These are phyloP conservation scores for Cnemophilus loriae DNA, from an alignment of 2,113 vertebrate species.

Conservation along the genomic window DNA sequence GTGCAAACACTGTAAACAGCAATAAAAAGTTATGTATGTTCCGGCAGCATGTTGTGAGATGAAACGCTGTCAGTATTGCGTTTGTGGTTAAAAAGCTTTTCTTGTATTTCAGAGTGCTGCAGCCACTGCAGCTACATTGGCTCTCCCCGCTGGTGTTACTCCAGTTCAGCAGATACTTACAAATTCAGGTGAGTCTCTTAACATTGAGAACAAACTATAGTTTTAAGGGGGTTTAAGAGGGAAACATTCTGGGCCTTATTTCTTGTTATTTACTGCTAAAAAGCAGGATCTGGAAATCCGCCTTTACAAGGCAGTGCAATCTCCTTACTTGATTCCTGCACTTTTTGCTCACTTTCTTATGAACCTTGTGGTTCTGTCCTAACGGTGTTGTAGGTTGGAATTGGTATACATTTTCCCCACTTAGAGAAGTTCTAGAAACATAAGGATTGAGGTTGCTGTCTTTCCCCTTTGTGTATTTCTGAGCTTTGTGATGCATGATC, in stretches of 20 bases:
- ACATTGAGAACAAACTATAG: neutral
- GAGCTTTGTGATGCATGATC: neutral
- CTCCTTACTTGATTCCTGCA: neutral
- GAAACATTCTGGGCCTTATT: neutral
- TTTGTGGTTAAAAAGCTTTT: neutral
- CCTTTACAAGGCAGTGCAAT: neutral
- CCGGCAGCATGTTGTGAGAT: neutral
- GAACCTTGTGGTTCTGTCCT: neutral
- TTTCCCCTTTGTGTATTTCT: neutral
- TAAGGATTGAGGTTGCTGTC: neutral
- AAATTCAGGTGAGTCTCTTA: conserved; percentile 81
- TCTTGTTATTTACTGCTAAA: neutral
- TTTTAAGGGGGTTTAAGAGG: neutral
- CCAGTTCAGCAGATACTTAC: conserved; percentile 94
- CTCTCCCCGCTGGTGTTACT: conserved; percentile 88
- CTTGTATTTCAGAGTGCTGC: conserved; percentile 86
- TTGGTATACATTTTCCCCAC: neutral
- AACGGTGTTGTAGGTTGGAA: neutral
- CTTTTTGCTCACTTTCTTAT: neutral
- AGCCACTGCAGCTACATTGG: conserved; percentile 93
- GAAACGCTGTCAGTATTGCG: neutral
- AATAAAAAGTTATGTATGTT: neutral
- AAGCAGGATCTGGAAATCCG: neutral
- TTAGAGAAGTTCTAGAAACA: neutral
- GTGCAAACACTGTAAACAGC: neutral